A percentile compares a stretch with the other conserved stretches of the same genome.
Conservation (phyloP, 2,113 vertebrate species). For the Xenus cinereus region DNA sequence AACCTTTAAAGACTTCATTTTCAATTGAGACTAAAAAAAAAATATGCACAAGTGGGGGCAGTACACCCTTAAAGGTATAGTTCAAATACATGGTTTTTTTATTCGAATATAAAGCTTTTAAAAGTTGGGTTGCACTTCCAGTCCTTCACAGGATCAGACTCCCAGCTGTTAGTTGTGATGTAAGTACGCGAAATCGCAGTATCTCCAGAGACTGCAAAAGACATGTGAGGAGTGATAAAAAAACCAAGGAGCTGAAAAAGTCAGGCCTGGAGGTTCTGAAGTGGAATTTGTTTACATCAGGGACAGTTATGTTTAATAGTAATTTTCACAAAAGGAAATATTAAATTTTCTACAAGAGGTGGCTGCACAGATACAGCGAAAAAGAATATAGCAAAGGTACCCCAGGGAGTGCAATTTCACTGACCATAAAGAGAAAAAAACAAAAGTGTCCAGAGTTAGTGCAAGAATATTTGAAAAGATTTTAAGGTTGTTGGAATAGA, state of each 20-base stretch:
- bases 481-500: not conserved
- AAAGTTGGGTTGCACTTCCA: not conserved
- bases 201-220: not conserved
- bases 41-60: not conserved
- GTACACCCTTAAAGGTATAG: not conserved
- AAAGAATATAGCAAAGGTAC: not conserved
- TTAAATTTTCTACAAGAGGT: not conserved
- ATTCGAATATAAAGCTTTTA: not conserved
- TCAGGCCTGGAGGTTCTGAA: not conserved
- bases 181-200: not conserved
- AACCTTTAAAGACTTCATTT: constrained; percentile 41
- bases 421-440: not conserved
- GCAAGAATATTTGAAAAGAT: not conserved
- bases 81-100: not conserved
- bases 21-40: constrained; percentile 36
- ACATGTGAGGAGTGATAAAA: not conserved
- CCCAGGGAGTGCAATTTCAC: not conserved
- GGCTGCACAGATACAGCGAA: not conserved
- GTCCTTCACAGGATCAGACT: not conserved
- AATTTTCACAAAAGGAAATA: not conserved
- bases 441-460: not conserved
- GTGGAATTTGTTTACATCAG: not conserved
- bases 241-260: not conserved
- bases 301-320: not conserved
- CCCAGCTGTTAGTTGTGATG: not conserved